Evolutionary conservation across 2,797 vertebrate species (phyloP).

Genomic region (Acanthopagrus latus): DNA sequence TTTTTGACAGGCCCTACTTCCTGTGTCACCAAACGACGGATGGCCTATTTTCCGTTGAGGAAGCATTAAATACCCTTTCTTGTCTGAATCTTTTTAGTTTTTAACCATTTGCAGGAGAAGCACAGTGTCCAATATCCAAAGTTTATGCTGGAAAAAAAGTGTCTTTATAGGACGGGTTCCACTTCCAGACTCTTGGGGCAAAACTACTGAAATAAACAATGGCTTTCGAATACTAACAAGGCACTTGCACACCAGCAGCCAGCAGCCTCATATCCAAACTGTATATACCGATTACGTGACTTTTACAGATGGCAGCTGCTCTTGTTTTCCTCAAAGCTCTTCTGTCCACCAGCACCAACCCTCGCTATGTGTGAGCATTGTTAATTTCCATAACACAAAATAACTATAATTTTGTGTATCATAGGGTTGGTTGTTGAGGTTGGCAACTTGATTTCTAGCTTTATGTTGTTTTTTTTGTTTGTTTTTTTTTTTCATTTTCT

Average conservation of each 20-base stretch:
- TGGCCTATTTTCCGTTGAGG: conserved; percentile 25
- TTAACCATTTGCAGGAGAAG: background rate
- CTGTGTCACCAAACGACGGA: background rate
- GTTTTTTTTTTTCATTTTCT: background rate
- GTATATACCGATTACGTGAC: background rate
- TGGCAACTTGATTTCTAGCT: background rate
- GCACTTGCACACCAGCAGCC: background rate
- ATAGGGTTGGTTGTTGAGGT: background rate
- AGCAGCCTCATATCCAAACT: background rate
- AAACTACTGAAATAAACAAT: conserved; percentile 1
- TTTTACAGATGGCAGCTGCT: background rate
- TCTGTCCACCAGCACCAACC: conserved; percentile 23
- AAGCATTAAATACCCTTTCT: conserved; percentile 25
- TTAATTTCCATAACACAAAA: conserved; percentile 10
- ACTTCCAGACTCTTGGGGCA: background rate
- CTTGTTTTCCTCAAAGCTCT: background rate
- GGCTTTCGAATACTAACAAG: conserved; percentile 5
- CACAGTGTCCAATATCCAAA: background rate
- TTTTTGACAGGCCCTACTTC: conserved; percentile 20
- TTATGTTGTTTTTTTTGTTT: background rate
- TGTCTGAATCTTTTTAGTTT: conserved; percentile 6
- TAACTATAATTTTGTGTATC: conserved; percentile 1
- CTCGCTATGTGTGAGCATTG: background rate
- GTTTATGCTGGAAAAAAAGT: background rate
- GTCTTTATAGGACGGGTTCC: background rate